Evolutionary conservation across 2,113 vertebrate species (phyloP), one percentile per base, ranked within the genome.

Genomic region (Erythrocercus mccallii): DNA sequence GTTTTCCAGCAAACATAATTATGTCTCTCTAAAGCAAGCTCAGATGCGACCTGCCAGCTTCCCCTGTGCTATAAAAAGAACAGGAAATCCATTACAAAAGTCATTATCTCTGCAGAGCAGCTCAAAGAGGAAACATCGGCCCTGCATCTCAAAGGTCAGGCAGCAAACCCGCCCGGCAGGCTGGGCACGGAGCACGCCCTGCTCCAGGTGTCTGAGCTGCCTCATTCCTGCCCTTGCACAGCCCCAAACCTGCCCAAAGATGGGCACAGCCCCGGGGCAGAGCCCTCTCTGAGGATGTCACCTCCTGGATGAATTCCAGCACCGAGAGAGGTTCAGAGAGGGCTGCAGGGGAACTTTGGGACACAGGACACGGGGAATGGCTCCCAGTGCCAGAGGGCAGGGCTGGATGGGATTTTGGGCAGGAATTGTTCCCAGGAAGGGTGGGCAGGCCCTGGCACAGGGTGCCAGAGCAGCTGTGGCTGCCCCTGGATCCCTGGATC

Each of bases 51-150:
- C 69, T 51, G 65, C 85, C 82, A 88, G 62, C 88, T 72, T 44
- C n/a, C 33, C 15, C 17, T 27, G 56, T 11, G 53, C 95, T 93
- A 94, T 90, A 76, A 91, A 93, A 93, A 85, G 92, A 92, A 78
- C 90, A 95, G 96, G 95, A 96, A 95, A 95, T 82, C 24, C 81
- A 91, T 61, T 93, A 35, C 31, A 72, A 45, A 87, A 82, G 72
- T 87, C 53, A 92, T 95, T 79, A 90, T 81, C 73, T 93, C 40
- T 47, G 53, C 90, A 81, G 81, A 87, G 81, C 87, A 30, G 53
- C 60, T 91, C 40, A 3, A 47, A 51, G 84, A 76, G 78, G 92
- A 94, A 93, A 79, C 2, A 15, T 40, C 48, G 51, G 69, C 86
- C 61, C 81, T 3, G 15, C 74, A 33, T 79, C 81, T 84, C 89